phyloP scores from a whole-genome alignment of 2,113 vertebrate genomes.

The Nyctereutes procyonoides region DNA sequence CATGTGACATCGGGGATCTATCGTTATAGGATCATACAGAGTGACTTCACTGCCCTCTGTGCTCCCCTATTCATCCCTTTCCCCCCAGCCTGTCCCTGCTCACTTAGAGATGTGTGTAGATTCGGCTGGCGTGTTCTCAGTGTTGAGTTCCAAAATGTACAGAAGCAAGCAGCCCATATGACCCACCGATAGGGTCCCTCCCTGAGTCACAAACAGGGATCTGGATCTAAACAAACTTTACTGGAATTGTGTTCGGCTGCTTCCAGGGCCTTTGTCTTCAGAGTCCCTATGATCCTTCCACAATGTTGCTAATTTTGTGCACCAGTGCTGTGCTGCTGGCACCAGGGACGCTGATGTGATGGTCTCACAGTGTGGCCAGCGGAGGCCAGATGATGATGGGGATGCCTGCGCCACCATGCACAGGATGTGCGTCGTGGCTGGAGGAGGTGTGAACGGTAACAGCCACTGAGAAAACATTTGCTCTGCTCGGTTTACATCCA shows the following conservation, averaged over 20 bases:
- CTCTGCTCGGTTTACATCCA: no score
- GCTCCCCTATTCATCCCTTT: background rate
- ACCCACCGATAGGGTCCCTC: background rate
- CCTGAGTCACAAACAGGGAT: background rate
- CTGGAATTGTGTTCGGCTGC: background rate
- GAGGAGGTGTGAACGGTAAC: no score
- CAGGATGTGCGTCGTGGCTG: accelerated
- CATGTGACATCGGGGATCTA: accelerated
- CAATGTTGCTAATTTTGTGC: background rate
- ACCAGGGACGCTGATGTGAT: background rate
- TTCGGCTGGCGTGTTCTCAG: accelerated
- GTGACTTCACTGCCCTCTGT: background rate
- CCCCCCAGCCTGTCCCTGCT: no score
- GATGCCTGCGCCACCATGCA: accelerated
- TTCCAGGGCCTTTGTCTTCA: background rate
- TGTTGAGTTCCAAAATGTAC: background rate
- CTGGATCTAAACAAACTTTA: background rate
- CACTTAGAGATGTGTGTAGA: accelerated
- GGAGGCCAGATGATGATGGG: background rate
- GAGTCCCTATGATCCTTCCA: slow-evolving; percentile 30
- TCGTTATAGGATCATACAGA: accelerated
- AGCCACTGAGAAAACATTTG: accelerated
- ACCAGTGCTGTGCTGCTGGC: background rate
- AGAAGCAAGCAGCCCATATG: background rate
- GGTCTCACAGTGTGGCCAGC: background rate